phyloP scores from a whole-genome alignment of 2,888 invertebrate genomes.

The Acanthococcus lagerstroemiae region DNA sequence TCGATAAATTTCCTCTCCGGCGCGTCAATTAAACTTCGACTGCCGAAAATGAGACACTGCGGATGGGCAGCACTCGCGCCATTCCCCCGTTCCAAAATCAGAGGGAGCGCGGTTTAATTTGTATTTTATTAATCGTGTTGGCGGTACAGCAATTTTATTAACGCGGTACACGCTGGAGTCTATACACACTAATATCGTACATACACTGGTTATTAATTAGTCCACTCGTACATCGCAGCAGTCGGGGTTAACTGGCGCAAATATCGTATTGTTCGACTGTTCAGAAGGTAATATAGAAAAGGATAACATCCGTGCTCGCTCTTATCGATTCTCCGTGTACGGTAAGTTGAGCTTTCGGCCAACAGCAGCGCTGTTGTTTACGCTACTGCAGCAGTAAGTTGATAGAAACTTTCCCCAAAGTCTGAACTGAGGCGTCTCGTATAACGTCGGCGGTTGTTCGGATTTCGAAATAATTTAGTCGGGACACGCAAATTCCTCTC shows the following conservation, averaged over 20 bases:
- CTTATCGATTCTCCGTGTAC: conserved; percentile 18
- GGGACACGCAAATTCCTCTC: conserved; percentile 16
- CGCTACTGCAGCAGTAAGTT: conserved; percentile 23
- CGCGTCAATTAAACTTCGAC: too few relatives aligned
- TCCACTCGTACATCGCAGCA: not conserved
- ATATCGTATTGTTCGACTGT: not conserved
- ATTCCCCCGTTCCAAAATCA: too few relatives aligned
- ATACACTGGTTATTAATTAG: not conserved
- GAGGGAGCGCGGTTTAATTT: too few relatives aligned
- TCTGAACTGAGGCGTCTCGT: conserved; percentile 21
- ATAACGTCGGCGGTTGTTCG: conserved; percentile 16
- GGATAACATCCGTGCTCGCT: conserved; percentile 1
- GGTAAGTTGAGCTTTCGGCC: conserved; percentile 5
- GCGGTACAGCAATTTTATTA: too few relatives aligned
- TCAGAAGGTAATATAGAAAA: not conserved
- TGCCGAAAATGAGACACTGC: too few relatives aligned
- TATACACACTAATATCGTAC: not conserved
- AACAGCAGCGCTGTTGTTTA: conserved; percentile 6
- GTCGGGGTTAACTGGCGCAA: not conserved
- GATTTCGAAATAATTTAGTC: conserved; percentile 15
- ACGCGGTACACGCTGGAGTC: too few relatives aligned
- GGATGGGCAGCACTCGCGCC: too few relatives aligned
- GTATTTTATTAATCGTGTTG: too few relatives aligned
- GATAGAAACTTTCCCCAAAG: conserved; percentile 13
- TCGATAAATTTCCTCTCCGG: too few relatives aligned